phyloP scores from a whole-genome alignment of 1,140 invertebrate genomes.

The Druon quercuslanigerum region DNA sequence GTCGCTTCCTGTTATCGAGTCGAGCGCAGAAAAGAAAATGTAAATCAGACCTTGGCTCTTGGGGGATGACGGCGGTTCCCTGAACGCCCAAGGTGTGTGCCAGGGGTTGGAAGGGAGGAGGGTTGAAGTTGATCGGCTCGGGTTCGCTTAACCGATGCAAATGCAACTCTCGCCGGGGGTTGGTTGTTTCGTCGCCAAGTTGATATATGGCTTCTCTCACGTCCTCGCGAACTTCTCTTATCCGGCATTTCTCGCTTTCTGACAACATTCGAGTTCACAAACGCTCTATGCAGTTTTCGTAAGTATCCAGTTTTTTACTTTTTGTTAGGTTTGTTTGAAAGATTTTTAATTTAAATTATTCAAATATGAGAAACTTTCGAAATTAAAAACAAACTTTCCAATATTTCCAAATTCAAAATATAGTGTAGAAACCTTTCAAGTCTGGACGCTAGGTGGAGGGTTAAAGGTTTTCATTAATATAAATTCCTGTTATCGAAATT shows the following conservation, averaged over 20 bases:
- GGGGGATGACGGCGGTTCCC: slow-evolving; percentile 49
- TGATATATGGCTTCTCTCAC: slow-evolving; percentile 67
- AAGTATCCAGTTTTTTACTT: slow-evolving; percentile 22
- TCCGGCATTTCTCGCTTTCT: slow-evolving; percentile 25
- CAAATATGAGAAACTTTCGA: no score
- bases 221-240: slow-evolving; percentile 44
- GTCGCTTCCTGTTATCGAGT: slow-evolving; percentile 66
- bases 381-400: no score
- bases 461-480: no score
- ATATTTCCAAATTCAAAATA: no score
- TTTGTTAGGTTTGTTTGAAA: background rate
- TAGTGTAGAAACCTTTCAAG: no score
- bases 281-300: background rate
- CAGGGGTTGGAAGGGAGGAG: slow-evolving; percentile 40
- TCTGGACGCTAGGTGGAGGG: no score
- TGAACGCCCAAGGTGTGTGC: slow-evolving; percentile 40
- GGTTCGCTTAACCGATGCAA: slow-evolving; percentile 66
- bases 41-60: slow-evolving; percentile 60
- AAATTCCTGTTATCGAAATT: no score
- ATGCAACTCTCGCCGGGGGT: slow-evolving; percentile 69
- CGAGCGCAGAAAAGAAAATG: slow-evolving; percentile 66
- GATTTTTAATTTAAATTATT: background rate
- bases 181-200: slow-evolving; percentile 68
- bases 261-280: slow-evolving; percentile 29
- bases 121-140: slow-evolving; percentile 60